phyloP scores from a whole-genome alignment of 2,113 vertebrate species.

The Poeciliopsis turrubarensis region DNA sequence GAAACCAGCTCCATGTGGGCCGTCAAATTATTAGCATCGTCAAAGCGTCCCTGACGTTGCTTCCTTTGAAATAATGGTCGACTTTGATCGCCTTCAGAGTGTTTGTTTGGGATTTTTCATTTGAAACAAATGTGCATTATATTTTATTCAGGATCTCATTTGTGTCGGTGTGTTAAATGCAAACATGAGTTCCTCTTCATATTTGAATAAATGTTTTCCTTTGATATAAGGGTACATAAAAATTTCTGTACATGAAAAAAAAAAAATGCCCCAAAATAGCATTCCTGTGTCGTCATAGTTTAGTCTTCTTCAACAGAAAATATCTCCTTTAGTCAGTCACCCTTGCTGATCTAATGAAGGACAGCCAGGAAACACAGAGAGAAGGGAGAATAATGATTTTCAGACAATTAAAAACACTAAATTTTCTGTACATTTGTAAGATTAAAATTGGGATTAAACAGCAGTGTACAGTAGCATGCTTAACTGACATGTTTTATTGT shows the following conservation, averaged over 20 bases:
- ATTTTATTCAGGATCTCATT: too few species aligned
- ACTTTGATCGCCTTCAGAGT: not conserved
- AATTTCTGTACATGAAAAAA: too few species aligned
- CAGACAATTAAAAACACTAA: not conserved
- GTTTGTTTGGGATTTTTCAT: not conserved
- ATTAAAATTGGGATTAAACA: not conserved
- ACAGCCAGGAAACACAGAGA: not conserved
- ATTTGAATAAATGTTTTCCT: too few species aligned
- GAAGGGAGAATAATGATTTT: not conserved
- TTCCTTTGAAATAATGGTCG: conserved; percentile 3
- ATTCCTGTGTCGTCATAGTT: too few species aligned
- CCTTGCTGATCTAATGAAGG: not conserved
- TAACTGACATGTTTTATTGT: not conserved
- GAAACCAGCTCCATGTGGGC: conserved; percentile 6
- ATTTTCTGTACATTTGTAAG: not conserved
- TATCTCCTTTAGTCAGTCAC: not conserved
- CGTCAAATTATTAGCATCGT: conserved; percentile 34
- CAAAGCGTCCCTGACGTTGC: conserved; percentile 3
- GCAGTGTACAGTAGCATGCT: not conserved
- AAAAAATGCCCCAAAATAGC: too few species aligned
- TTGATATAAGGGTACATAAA: too few species aligned
- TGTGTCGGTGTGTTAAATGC: too few species aligned
- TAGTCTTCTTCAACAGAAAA: too few species aligned
- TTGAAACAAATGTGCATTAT: too few species aligned
- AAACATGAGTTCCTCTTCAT: too few species aligned